A percentile compares a stretch with the other conserved stretches of the same genome.
Conservation (phyloP, 2,797 vertebrate species). For the Gymnothorax reevesii region DNA sequence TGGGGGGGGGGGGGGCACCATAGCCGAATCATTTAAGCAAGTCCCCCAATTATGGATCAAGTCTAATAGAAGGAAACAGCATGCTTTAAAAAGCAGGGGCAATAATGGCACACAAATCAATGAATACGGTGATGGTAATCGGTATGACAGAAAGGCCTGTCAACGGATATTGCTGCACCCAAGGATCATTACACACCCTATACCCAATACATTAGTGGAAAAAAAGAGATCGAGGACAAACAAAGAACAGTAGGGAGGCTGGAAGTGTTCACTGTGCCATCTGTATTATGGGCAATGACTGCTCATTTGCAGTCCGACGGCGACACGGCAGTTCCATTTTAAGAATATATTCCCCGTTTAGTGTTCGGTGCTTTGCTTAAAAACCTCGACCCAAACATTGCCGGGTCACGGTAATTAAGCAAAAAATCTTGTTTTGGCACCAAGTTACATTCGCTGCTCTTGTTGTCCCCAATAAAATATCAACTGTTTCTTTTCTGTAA, state of each 20-base stretch:
- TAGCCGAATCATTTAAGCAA: conserved; percentile 93
- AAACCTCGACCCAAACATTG: not conserved
- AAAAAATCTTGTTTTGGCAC: not conserved
- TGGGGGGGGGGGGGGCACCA: conserved; percentile 69
- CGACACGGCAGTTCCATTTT: conserved; percentile 14
- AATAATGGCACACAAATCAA: conserved; percentile 90
- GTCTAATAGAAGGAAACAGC: conserved; percentile 81
- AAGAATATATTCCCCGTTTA: not conserved
- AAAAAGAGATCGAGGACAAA: conserved; percentile 60
- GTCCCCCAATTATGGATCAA: conserved; percentile 91
- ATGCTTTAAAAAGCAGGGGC: conserved; percentile 73
- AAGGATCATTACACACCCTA: conserved; percentile 90
- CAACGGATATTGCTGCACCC: conserved; percentile 80
- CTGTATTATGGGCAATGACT: conserved; percentile 73
- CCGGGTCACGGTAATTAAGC: not conserved
- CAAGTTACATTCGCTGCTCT: not conserved
- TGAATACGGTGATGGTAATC: conserved; percentile 84
- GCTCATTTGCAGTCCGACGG: conserved; percentile 67
- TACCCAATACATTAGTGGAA: conserved; percentile 80
- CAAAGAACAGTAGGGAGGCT: conserved; percentile 75
- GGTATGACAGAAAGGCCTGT: conserved; percentile 93
- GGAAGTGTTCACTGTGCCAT: conserved; percentile 51
- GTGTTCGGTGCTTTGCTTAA: not conserved
- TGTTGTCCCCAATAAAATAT: not conserved
- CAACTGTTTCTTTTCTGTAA: not conserved